Evolutionary conservation across 2,113 vertebrate species (phyloP).

Genomic region (Taurulus bubalis): DNA sequence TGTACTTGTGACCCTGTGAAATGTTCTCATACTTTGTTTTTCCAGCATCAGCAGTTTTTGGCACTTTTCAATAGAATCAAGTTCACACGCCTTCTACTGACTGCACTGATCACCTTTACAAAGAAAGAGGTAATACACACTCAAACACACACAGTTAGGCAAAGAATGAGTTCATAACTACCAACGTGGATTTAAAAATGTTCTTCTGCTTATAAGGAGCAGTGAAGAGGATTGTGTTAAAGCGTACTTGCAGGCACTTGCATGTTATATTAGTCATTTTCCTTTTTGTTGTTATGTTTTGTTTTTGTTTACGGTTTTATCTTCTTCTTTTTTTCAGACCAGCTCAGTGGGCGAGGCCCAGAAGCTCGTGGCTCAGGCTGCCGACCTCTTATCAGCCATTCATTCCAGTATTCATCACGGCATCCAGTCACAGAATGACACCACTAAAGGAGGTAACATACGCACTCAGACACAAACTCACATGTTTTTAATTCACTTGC

Average conservation of each 20-base stretch:
- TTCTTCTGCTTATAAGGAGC: background rate
- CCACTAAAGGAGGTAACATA: constrained; percentile 94
- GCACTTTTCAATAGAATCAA: constrained; percentile 96
- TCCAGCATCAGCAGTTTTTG: constrained; percentile 92
- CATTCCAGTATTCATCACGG: constrained; percentile 94
- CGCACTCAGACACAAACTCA: background rate
- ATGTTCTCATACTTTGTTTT: constrained; percentile 35
- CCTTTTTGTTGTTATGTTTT: background rate
- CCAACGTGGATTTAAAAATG: background rate
- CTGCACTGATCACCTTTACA: constrained; percentile 93
- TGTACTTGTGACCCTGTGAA: constrained; percentile 4
- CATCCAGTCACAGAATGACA: constrained; percentile 98
- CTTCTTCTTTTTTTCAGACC: constrained; percentile 79
- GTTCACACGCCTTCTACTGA: constrained; percentile 92
- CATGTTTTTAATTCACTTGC: background rate
- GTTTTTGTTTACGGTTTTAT: constrained; percentile 24
- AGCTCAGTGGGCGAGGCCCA: constrained; percentile 97
- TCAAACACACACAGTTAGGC: background rate
- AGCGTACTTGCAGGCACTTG: background rate
- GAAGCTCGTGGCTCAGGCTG: constrained; percentile 94
- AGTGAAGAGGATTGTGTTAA: background rate
- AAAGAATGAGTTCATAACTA: background rate
- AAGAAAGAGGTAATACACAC: constrained; percentile 90
- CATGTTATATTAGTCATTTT: background rate
- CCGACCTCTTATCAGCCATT: constrained; percentile 93